These are phyloP conservation scores for Pollimyrus isidori DNA, from an alignment of 2,113 vertebrate genomes.

Conservation along the genomic window DNA sequence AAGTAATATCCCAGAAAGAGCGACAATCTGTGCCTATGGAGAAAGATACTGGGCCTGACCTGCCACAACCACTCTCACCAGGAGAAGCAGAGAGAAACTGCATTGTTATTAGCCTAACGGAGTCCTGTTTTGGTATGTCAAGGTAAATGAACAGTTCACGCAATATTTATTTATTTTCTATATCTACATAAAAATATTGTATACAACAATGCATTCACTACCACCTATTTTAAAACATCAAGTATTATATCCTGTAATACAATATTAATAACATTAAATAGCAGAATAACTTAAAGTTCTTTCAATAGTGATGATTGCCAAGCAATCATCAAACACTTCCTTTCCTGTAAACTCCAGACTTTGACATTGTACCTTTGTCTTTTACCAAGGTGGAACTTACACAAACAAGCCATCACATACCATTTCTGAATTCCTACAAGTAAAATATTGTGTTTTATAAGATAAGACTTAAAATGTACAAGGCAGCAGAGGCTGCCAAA, in stretches of 20 bases:
- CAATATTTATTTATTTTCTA: neutral
- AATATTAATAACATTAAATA: neutral
- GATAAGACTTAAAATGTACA: conserved; percentile 28
- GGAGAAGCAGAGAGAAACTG: neutral
- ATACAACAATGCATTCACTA: neutral
- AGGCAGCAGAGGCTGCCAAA: conserved; percentile 22
- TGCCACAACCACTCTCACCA: neutral
- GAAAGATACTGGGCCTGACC: neutral
- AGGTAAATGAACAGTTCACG: neutral
- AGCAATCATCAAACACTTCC: neutral
- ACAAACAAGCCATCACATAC: neutral
- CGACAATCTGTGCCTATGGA: neutral
- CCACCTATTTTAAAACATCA: neutral
- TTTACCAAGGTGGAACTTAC: neutral
- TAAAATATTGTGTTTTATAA: conserved; percentile 19
- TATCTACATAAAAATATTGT: neutral
- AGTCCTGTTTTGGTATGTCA: neutral
- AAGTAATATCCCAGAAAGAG: neutral
- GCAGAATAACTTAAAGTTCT: neutral
- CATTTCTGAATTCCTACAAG: conserved; percentile 2
- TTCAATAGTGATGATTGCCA: neutral
- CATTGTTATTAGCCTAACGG: neutral
- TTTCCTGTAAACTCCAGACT: neutral
- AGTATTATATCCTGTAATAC: neutral
- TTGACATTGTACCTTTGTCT: neutral